These are phyloP conservation scores for Shargacucullia verbasci DNA, from an alignment of 2,888 invertebrate genomes.

Conservation along the genomic window DNA sequence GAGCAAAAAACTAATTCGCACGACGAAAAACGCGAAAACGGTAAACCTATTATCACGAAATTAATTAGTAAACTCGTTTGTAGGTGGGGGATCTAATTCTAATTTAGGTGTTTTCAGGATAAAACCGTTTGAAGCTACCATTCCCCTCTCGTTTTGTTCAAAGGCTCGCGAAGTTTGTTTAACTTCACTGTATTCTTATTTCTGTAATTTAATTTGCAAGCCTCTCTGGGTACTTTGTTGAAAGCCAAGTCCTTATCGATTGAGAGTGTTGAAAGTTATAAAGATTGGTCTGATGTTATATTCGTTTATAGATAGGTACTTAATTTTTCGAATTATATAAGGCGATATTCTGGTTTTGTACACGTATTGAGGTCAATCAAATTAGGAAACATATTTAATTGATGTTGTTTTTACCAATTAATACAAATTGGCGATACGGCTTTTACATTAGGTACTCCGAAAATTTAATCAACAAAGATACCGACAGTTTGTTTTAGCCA, in stretches of 20 bases:
- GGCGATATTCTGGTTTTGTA: too few species aligned
- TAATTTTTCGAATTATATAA: neutral
- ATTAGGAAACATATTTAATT: too few species aligned
- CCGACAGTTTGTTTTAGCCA: too few species aligned
- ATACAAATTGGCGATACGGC: too few species aligned
- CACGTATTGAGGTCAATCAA: too few species aligned
- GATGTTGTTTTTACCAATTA: too few species aligned
- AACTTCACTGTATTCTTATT: slow-evolving; percentile 64
- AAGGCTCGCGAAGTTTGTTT: slow-evolving; percentile 63
- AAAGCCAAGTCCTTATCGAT: slow-evolving; percentile 52
- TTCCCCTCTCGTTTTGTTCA: slow-evolving; percentile 58
- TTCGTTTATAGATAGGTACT: neutral
- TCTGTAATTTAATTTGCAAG: slow-evolving; percentile 64
- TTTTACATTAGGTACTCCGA: too few species aligned
- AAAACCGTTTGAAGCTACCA: slow-evolving; percentile 60
- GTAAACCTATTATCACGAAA: slow-evolving; percentile 73
- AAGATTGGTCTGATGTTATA: slow-evolving; percentile 2
- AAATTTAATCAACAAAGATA: too few species aligned
- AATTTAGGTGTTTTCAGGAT: slow-evolving; percentile 71
- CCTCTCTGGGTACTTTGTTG: slow-evolving; percentile 47
- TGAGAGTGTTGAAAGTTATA: slow-evolving; percentile 30
- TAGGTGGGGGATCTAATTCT: slow-evolving; percentile 71
- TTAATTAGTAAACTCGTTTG: slow-evolving; percentile 77
- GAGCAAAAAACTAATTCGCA: slow-evolving; percentile 58
- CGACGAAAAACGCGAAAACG: slow-evolving; percentile 63